Evolutionary conservation across 2,113 vertebrate species (phyloP), one percentile per base, ranked within the genome.

Genomic region (Agapornis roseicollis): DNA sequence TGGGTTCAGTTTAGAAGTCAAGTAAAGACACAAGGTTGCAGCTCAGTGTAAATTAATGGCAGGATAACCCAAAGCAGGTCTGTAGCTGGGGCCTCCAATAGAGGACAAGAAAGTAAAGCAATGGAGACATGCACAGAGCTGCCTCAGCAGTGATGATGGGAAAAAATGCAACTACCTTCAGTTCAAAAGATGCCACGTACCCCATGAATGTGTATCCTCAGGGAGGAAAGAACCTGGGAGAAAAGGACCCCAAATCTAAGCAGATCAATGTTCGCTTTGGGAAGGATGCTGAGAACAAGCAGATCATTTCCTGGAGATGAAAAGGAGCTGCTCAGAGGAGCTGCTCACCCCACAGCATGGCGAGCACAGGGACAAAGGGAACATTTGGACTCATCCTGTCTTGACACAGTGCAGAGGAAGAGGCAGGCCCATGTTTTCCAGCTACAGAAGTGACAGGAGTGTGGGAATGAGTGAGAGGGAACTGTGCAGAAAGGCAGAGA

Each of bases 391-490:
- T 74, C 46, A 6, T 41, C 28, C 44, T 69, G 52, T 37, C 74
- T 42, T 50, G 47, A n/a, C 58, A 28, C 33, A 23, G n/a, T 4
- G 37, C 50, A 79, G 56, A 79, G 69, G 55, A 61, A 56, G 42
- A 80, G 77, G 18, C 27, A 50, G 56, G 28, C 8, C 23, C 0
- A 0, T 1, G 10, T 33, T 56, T 31, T 25, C 56, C 56, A 64
- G 74, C 74, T 35, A 12, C 18, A 39, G 50, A 44, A 74, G 49
- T 17, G 55, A 65, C 5, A 23, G 55, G 28, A 4, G 25, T 35
- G 33, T 11, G 71, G 52, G 63, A 44, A 46, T 0, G 27, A 73
- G 61, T 0, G 0, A 74, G 70, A 63, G 42, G 56, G 68, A 4
- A 13, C 28, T 5, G 35, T 19, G 61, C 52, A 76, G 56, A 25